These are phyloP conservation scores for Euborellia annulipes DNA, from an alignment of 1,140 invertebrate species.

Conservation along the genomic window DNA sequence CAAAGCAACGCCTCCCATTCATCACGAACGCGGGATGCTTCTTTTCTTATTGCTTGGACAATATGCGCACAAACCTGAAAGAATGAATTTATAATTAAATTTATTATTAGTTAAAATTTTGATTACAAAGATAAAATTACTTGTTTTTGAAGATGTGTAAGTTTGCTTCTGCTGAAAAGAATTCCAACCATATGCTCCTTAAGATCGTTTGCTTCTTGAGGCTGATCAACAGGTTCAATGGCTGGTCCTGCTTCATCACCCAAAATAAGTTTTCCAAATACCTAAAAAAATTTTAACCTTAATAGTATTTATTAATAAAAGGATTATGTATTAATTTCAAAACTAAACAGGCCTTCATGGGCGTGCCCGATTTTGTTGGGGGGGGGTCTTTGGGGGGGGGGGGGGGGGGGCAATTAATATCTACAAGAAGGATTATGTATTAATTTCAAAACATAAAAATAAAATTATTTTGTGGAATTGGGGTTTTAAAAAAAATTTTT, in stretches of 20 bases:
- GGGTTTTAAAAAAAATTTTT: too few relatives aligned
- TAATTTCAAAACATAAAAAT: too few relatives aligned
- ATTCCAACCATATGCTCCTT: conserved; percentile 95
- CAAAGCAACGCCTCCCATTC: conserved; percentile 59
- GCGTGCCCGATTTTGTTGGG: too few relatives aligned
- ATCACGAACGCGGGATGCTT: conserved; percentile 66
- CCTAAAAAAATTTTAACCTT: conserved; percentile 32
- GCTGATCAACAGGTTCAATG: conserved; percentile 27
- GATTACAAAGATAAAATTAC: conserved; percentile 20
- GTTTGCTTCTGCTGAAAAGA: conserved; percentile 81
- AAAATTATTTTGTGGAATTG: too few relatives aligned
- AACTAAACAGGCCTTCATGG: too few relatives aligned
- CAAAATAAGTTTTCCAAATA: conserved; percentile 78
- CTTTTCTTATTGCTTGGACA: conserved; percentile 79
- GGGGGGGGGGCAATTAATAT: too few relatives aligned
- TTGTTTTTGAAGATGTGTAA: conserved; percentile 89
- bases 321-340: too few relatives aligned
- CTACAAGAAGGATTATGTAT: too few relatives aligned
- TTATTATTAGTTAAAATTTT: conserved; percentile 7
- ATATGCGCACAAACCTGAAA: conserved; percentile 75
- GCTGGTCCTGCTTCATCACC: conserved; percentile 24
- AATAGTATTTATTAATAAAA: too few relatives aligned
- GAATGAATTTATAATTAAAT: conserved; percentile 1
- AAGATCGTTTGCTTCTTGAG: conserved; percentile 66
- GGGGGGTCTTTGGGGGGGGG: too few relatives aligned